Conservation (phyloP, 2,888 invertebrate species). For the Phaonia tiefii region DNA sequence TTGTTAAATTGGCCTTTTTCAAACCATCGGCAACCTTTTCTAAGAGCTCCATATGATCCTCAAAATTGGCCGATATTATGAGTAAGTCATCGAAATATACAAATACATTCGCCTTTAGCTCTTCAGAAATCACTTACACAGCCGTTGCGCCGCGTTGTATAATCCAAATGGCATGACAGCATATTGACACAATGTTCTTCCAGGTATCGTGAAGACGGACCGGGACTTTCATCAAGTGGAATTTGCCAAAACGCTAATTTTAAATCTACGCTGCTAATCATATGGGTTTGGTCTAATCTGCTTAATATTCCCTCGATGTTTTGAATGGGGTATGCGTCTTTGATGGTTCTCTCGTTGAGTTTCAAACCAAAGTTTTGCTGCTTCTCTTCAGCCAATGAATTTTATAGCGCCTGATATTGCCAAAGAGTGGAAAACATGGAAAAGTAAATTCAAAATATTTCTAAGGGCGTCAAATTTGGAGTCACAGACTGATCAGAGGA, state of each 20-base stretch:
- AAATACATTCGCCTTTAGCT: background rate
- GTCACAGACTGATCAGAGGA: no score
- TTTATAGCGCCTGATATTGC: no score
- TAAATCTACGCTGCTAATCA: background rate
- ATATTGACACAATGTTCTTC: no score
- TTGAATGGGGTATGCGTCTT: constrained; percentile 26
- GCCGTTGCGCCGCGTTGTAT: background rate
- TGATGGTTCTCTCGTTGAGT: constrained; percentile 18
- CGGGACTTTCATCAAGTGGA: background rate
- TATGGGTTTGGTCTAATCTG: no score
- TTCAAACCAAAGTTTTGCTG: no score
- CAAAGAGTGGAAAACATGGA: no score
- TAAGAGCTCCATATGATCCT: background rate
- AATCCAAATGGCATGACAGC: background rate
- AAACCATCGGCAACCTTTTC: no score
- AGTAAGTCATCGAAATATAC: background rate
- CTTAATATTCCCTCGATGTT: no score
- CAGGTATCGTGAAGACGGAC: background rate
- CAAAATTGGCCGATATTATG: background rate
- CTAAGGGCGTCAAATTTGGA: no score
- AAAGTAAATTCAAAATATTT: no score
- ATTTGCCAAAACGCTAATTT: background rate
- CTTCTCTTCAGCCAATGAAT: no score
- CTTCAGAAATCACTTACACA: background rate
- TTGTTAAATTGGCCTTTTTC: no score